These are phyloP conservation scores for Pantherophis guttatus DNA, from an alignment of 2,113 vertebrate genomes.

Conservation along the genomic window DNA sequence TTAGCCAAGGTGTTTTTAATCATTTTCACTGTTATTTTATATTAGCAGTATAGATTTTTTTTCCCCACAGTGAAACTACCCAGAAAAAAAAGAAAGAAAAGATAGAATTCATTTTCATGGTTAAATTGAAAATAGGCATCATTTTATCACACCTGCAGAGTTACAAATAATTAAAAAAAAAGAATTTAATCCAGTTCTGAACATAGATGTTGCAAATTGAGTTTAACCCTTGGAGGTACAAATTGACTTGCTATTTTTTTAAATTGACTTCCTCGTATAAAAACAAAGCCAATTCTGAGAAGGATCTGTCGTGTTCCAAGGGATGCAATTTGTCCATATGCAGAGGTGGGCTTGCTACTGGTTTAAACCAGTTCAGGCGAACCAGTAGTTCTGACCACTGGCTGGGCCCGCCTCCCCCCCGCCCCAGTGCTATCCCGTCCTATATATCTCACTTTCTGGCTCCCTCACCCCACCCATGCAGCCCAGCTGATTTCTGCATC, in stretches of 20 bases:
- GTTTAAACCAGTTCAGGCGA: too few species aligned
- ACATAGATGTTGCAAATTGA: background rate
- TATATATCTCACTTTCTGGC: too few species aligned
- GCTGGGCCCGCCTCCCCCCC: too few species aligned
- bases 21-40: slow-evolving; percentile 29
- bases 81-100: background rate
- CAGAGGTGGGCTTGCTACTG: too few species aligned
- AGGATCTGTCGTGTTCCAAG: background rate
- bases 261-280: background rate
- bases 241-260: slow-evolving; percentile 19
- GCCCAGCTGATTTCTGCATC: too few species aligned
- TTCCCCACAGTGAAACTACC: background rate
- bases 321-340: background rate
- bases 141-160: slow-evolving; percentile 18
- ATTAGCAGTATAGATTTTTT: slow-evolving; percentile 1
- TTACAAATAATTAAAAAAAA: background rate
- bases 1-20: slow-evolving; percentile 44
- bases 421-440: too few species aligned
- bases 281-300: background rate
- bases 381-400: too few species aligned
- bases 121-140: slow-evolving; percentile 1
- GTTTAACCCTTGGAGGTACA: background rate
- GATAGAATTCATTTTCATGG: slow-evolving; percentile 14
- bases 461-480: too few species aligned
- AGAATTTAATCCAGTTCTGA: background rate